These are phyloP conservation scores for Natrix natrix DNA, from an alignment of 2,797 vertebrate species.

Conservation along the genomic window DNA sequence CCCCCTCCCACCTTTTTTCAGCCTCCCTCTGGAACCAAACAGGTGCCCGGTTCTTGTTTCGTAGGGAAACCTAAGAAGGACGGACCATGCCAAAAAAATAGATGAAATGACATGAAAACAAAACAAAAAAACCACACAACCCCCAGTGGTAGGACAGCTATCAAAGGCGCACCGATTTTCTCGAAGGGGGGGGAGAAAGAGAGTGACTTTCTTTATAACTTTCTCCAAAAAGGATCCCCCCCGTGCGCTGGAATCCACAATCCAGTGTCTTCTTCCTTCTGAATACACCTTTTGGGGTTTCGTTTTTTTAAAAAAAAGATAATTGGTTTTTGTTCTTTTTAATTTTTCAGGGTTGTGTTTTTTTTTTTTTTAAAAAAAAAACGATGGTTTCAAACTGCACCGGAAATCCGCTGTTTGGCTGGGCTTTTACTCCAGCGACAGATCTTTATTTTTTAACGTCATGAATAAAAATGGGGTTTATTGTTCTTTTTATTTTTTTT, in stretches of 20 bases:
- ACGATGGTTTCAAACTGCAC: constrained; percentile 70
- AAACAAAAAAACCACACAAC: too few relatives aligned
- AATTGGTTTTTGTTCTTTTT: constrained; percentile 28
- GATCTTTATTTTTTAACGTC: constrained; percentile 78
- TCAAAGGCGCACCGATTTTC: neutral
- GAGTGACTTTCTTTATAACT: constrained; percentile 1
- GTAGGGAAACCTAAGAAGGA: neutral
- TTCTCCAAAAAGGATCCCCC: constrained; percentile 1
- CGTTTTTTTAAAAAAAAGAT: neutral
- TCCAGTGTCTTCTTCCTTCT: constrained; percentile 27
- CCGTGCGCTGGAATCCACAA: constrained; percentile 49
- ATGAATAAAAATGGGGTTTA: constrained; percentile 10
- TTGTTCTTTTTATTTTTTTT: neutral
- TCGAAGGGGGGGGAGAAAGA: neutral
- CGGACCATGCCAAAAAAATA: neutral
- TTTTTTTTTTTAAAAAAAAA: constrained; percentile 8
- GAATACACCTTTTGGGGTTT: too few relatives aligned
- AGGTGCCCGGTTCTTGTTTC: neutral
- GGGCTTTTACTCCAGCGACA: constrained; percentile 77
- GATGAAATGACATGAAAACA: fast-evolving
- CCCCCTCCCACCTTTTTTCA: neutral
- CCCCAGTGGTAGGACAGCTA: neutral
- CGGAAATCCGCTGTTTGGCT: constrained; percentile 57
- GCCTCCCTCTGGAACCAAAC: constrained; percentile 31
- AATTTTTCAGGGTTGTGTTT: constrained; percentile 35